Evolutionary conservation across 1,140 invertebrate species (phyloP), one percentile per base, ranked within the genome.

Genomic region (Gryon sp.): DNA sequence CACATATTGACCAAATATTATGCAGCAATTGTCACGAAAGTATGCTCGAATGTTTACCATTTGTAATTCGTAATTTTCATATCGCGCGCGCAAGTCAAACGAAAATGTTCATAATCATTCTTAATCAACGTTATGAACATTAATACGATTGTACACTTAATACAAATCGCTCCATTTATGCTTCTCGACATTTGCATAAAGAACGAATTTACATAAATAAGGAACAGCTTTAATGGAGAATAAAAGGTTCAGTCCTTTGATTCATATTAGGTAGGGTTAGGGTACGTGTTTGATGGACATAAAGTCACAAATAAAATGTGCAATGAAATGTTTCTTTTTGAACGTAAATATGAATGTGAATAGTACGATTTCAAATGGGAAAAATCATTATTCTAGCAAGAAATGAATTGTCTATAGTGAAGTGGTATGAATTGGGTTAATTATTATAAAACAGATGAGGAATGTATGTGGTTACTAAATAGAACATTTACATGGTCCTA

Each of bases 1-100:
- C 66, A 70, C 60, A 62, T 72, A 77, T 77, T 77, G 75, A 77
- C 66, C 66, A 77, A 72, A 77, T 77, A 77, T 77, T 72, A 77
- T 77, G 75, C 75, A 59, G 75, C 75, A 70, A 76, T 76, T 76
- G 74, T 76, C 60, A 70, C 74, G 66, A 76, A 76, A 60, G 46
- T 70, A 76, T 76, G 74, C 60, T 22, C 52, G 65, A 76, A 65
- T 66, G 73, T 76, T 76, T 76, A 76, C 65, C 73, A n/a, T n/a
- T 69, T 76, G 73, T 59, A 76, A 76, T 76, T 76, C 59, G 63
- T 76, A n/a, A 57, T 74, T 74, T 74, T 74, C 60, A 66, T 60
- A 74, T 74, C 70, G 14, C 59, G 59, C 50, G 19, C 41, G 53
- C 7, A 8, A 53, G n/a, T 2, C 5, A 55, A 62, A 62, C 53